Percentiles rank a stretch among this genome's conserved stretches.
These are phyloP conservation scores for Dioctria rufipes DNA, from an alignment of 2,888 invertebrate species.

Conservation along the genomic window DNA sequence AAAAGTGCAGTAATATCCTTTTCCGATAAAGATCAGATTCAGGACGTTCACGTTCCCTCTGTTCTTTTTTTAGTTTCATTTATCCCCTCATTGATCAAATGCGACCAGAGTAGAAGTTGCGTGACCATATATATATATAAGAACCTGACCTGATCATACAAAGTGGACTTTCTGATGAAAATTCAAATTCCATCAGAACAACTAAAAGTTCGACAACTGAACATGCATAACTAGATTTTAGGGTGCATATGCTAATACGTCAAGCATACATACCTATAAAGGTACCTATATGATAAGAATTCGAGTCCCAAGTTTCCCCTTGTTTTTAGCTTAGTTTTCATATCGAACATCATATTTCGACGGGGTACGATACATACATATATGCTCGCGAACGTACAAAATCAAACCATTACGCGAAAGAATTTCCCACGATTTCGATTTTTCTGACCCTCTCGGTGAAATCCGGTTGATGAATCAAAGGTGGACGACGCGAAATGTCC, in stretches of 20 bases:
- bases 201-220: no score
- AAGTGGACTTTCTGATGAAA: neutral
- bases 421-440: slow-evolving; percentile 45
- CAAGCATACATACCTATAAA: no score
- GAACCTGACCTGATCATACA: neutral
- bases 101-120: slow-evolving; percentile 4
- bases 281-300: no score
- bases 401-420: slow-evolving; percentile 10
- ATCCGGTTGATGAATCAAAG: slow-evolving; percentile 26
- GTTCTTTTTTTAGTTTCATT: neutral
- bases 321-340: no score
- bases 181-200: slow-evolving; percentile 5
- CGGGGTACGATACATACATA: neutral
- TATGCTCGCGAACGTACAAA: neutral
- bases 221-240: no score
- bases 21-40: slow-evolving; percentile 34
- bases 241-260: no score
- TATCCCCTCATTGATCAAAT: slow-evolving; percentile 13
- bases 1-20: slow-evolving; percentile 34
- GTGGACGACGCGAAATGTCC: slow-evolving; percentile 34
- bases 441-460: slow-evolving; percentile 34
- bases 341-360: neutral
- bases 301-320: no score
- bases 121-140: slow-evolving; percentile 10
- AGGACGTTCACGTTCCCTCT: neutral